Conservation (phyloP, 2,113 vertebrate species). For the Campylomormyrus numenius region DNA sequence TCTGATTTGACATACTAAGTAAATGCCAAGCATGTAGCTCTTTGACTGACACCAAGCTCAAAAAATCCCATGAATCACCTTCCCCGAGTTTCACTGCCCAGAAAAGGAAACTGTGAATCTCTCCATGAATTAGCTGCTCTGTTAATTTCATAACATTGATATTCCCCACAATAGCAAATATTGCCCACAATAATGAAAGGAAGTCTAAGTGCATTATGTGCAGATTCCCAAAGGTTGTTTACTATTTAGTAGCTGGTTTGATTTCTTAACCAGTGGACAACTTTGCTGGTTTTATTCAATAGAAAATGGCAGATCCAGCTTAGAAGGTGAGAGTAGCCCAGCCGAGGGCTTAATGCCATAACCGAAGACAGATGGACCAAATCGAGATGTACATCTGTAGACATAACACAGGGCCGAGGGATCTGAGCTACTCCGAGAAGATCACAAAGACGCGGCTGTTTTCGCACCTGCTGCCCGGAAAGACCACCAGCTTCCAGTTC, state of each 20-base stretch:
- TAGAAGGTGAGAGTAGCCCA: background rate
- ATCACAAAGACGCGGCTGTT: constrained; percentile 13
- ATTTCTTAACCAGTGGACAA: background rate
- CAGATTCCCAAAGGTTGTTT: background rate
- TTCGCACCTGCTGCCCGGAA: constrained; percentile 7
- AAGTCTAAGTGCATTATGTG: background rate
- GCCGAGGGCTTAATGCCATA: background rate
- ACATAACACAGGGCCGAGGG: background rate
- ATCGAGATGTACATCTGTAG: background rate
- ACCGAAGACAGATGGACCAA: background rate
- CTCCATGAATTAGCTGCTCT: background rate
- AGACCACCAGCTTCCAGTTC: background rate
- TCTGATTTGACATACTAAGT: background rate
- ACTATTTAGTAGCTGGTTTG: background rate
- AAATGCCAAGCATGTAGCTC: background rate
- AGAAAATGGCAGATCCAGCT: background rate
- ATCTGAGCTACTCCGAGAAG: background rate
- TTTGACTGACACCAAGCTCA: background rate
- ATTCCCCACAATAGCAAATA: background rate
- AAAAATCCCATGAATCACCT: background rate
- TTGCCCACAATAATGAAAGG: background rate
- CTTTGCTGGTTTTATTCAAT: background rate
- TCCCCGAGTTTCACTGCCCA: background rate
- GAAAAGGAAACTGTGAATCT: background rate
- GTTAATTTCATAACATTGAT: background rate